Percentiles rank a stretch among this genome's conserved stretches.
Conservation (phyloP, 1,140 invertebrate species). For the Ceratitis capitata region DNA sequence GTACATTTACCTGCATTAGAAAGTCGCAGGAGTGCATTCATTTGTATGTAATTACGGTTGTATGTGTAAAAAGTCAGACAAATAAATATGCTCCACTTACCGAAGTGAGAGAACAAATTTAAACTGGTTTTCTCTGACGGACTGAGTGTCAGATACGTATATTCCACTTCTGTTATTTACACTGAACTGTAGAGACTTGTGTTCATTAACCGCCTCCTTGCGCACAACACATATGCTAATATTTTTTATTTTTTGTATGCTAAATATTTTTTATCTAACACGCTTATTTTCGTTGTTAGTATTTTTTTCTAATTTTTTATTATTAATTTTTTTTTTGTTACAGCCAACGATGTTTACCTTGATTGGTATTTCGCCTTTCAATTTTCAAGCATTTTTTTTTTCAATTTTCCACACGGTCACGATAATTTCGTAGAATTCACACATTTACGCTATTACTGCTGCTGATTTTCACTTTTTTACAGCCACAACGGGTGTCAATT, state of each 20-base stretch:
- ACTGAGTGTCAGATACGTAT: too few relatives aligned
- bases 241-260: too few relatives aligned
- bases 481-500: background rate
- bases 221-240: background rate
- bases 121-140: too few relatives aligned
- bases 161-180: too few relatives aligned
- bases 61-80: background rate
- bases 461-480: background rate
- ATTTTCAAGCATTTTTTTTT: background rate
- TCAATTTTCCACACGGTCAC: background rate
- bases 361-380: conserved; percentile 13
- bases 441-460: background rate
- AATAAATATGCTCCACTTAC: too few relatives aligned
- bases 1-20: background rate
- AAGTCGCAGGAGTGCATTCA: background rate
- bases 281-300: background rate
- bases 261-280: too few relatives aligned
- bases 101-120: too few relatives aligned
- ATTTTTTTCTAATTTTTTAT: background rate
- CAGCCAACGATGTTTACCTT: background rate
- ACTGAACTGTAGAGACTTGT: background rate
- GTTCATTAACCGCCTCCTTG: background rate
- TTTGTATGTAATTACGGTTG: background rate
- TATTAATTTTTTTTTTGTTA: background rate
- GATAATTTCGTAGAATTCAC: conserved; percentile 29